Conservation (phyloP, 2,113 vertebrate genomes). For the Tychaedon coryphoeus region DNA sequence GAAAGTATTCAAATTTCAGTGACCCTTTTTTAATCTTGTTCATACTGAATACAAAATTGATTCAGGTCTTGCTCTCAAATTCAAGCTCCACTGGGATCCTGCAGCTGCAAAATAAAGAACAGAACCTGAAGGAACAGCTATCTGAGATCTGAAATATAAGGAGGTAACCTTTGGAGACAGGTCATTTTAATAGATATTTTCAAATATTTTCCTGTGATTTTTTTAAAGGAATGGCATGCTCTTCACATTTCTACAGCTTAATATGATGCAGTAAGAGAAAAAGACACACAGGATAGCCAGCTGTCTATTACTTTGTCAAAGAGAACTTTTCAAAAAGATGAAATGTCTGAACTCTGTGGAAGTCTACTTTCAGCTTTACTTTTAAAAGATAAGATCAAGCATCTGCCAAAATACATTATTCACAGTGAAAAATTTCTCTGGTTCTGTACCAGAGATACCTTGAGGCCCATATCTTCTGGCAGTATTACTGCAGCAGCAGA, state of each 20-base stretch:
- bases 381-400: slow-evolving; percentile 40
- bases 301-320: slow-evolving; percentile 19
- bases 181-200: background rate
- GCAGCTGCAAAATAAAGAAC: background rate
- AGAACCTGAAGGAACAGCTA: background rate
- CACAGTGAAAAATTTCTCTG: slow-evolving; percentile 46
- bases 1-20: background rate
- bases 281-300: background rate
- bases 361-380: slow-evolving; percentile 37
- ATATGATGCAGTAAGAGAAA: background rate
- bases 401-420: slow-evolving; percentile 56
- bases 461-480: slow-evolving; percentile 23
- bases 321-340: background rate
- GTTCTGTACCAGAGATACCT: slow-evolving; percentile 5
- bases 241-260: background rate
- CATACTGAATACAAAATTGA: background rate
- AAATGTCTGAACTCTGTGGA: slow-evolving; percentile 16
- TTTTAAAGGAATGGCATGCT: background rate
- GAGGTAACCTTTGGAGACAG: background rate
- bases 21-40: background rate
- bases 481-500: background rate
- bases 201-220: background rate
- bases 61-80: background rate
- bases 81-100: background rate
- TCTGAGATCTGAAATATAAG: background rate